These are phyloP conservation scores for Mallotus villosus DNA, from an alignment of 2,797 vertebrate genomes.

Conservation along the genomic window DNA sequence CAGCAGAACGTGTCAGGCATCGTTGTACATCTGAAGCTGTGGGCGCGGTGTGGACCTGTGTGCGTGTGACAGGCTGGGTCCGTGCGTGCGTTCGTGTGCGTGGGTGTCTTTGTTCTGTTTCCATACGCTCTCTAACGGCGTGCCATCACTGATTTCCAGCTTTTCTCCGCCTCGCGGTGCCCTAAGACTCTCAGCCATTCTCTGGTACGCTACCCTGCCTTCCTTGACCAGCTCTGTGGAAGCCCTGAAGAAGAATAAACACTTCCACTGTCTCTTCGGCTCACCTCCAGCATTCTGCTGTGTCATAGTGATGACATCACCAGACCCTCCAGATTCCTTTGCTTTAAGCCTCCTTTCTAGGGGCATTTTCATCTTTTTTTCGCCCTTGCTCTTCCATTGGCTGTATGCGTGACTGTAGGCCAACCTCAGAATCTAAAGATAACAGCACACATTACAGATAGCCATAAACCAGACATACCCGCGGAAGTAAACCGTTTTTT, in stretches of 20 bases:
- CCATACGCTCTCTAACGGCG: slow-evolving; percentile 11
- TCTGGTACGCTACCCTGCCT: slow-evolving; percentile 35
- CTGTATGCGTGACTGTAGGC: background rate
- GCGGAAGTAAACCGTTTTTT: too few species aligned
- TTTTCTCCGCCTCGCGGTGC: slow-evolving; percentile 24
- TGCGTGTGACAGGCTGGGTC: background rate
- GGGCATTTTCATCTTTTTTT: slow-evolving; percentile 21
- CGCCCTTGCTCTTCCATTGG: background rate
- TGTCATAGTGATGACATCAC: slow-evolving; percentile 4
- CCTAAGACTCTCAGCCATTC: slow-evolving; percentile 34
- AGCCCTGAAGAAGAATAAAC: slow-evolving; percentile 25
- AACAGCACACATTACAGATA: too few species aligned
- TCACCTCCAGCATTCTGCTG: background rate
- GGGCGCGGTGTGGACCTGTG: background rate
- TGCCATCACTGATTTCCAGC: slow-evolving; percentile 46
- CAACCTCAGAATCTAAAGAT: too few species aligned
- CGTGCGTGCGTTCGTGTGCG: slow-evolving; percentile 13
- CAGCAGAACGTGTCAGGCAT: background rate
- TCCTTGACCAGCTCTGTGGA: slow-evolving; percentile 33
- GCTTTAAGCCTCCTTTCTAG: slow-evolving; percentile 1
- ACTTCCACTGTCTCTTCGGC: background rate
- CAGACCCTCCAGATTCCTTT: background rate
- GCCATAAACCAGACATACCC: too few species aligned
- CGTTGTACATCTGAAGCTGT: background rate
- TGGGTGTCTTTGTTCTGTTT: background rate